phyloP scores from a whole-genome alignment of 30 jellyfish, hydroid and myxozoan species.

The Turritopsis dohrnii region DNA sequence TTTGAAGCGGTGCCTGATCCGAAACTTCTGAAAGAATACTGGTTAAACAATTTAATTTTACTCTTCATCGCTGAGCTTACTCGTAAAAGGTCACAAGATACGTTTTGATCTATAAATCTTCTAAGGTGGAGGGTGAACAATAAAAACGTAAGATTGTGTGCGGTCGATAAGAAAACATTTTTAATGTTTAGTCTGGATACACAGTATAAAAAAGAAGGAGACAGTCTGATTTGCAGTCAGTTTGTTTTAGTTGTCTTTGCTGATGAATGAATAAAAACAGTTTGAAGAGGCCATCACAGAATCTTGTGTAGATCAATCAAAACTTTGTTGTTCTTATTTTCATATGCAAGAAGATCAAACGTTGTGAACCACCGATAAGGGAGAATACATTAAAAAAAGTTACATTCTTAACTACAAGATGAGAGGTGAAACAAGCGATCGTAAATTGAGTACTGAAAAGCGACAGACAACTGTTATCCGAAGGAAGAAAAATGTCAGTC shows the following conservation, averaged over 20 bases:
- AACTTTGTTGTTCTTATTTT: neutral
- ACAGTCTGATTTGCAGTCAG: neutral
- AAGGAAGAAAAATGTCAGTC: constrained; percentile 12
- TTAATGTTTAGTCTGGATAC: neutral
- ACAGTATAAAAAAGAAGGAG: neutral
- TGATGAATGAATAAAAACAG: neutral
- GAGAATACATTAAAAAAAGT: too few species aligned
- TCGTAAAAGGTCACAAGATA: neutral
- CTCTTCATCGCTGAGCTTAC: neutral
- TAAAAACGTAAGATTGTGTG: neutral
- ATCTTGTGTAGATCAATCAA: neutral
- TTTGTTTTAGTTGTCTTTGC: neutral
- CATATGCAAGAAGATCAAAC: neutral
- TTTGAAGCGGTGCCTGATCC: neutral
- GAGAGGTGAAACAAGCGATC: constrained; percentile 4
- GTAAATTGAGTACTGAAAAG: neutral
- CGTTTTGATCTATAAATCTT: neutral
- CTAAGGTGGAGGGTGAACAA: neutral
- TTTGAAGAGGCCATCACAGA: neutral
- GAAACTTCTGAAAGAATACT: neutral
- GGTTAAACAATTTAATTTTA: neutral
- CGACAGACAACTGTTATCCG: constrained; percentile 19
- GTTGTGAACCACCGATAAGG: too few species aligned
- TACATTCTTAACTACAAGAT: neutral
- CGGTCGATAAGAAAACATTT: neutral